phyloP scores from a whole-genome alignment of 2,797 vertebrate genomes.

The Borostomias antarcticus region DNA sequence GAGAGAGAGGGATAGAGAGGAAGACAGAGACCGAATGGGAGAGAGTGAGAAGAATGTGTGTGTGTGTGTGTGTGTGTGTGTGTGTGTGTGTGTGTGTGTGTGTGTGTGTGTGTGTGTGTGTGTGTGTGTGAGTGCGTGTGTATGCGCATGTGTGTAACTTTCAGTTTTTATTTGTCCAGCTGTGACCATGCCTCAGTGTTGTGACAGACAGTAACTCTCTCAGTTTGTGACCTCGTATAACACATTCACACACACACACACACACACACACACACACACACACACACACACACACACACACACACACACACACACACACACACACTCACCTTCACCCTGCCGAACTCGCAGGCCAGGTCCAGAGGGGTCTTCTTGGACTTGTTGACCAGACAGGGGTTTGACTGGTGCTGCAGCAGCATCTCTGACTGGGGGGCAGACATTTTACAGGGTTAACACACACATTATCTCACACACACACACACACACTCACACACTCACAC shows the following conservation, averaged over 20 bases:
- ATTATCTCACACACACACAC: too few relatives aligned
- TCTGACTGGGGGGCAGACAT: too few relatives aligned
- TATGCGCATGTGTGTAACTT: too few relatives aligned
- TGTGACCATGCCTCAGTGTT: too few relatives aligned
- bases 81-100: neutral
- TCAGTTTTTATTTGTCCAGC: too few relatives aligned
- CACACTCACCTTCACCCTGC: conserved; percentile 78
- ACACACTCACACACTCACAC: too few relatives aligned
- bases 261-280: neutral
- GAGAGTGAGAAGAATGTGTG: too few relatives aligned
- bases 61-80: neutral
- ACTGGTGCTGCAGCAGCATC: conserved; percentile 85
- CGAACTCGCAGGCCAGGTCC: conserved; percentile 84
- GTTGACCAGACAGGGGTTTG: conserved; percentile 83
- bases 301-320: neutral
- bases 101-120: neutral
- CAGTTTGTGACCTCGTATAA: neutral
- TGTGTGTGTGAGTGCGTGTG: too few relatives aligned
- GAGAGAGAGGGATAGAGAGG: neutral
- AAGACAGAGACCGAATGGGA: too few relatives aligned
- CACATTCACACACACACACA: conserved; percentile 3
- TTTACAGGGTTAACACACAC: too few relatives aligned
- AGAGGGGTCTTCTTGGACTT: conserved; percentile 83
- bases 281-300: conserved; percentile 28
- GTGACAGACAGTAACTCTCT: neutral